A percentile compares a stretch with the other conserved stretches of the same genome.
These are phyloP conservation scores for Platycheirus albimanus DNA, from an alignment of 2,888 invertebrate species.

Conservation along the genomic window DNA sequence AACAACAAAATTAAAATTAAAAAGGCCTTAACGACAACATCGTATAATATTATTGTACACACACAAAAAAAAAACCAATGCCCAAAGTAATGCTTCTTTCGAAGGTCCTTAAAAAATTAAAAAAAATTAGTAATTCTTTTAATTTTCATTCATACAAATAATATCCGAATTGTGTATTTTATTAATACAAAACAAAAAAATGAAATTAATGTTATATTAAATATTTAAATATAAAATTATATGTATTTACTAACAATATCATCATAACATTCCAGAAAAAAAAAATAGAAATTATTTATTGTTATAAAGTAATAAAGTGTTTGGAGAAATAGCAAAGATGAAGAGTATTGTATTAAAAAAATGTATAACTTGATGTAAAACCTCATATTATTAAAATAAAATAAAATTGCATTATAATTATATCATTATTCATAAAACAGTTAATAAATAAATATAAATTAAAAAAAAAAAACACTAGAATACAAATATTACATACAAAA, in stretches of 20 bases:
- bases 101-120: slow-evolving; percentile 44
- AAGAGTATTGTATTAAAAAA: slow-evolving; percentile 42
- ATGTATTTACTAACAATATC: slow-evolving; percentile 50
- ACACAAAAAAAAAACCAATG: slow-evolving; percentile 53
- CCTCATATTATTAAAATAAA: slow-evolving; percentile 63
- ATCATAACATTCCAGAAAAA: slow-evolving; percentile 57
- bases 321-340: slow-evolving; percentile 52
- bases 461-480: slow-evolving; percentile 50
- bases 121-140: not conserved
- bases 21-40: slow-evolving; percentile 73
- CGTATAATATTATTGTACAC: slow-evolving; percentile 61
- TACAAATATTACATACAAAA: slow-evolving; percentile 26
- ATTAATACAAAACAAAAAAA: slow-evolving; percentile 32
- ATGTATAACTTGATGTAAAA: slow-evolving; percentile 70
- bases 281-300: slow-evolving; percentile 42
- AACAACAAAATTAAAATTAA: slow-evolving; percentile 31
- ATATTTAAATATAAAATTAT: slow-evolving; percentile 29
- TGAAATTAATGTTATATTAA: slow-evolving; percentile 44
- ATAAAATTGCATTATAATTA: slow-evolving; percentile 51
- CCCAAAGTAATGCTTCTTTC: slow-evolving; percentile 52
- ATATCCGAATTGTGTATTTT: slow-evolving; percentile 59
- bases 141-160: slow-evolving; percentile 18
- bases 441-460: slow-evolving; percentile 30
- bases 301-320: slow-evolving; percentile 20
- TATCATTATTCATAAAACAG: slow-evolving; percentile 71